Evolutionary conservation across 2,113 vertebrate species (phyloP).

Genomic region (Halichoeres trimaculatus): DNA sequence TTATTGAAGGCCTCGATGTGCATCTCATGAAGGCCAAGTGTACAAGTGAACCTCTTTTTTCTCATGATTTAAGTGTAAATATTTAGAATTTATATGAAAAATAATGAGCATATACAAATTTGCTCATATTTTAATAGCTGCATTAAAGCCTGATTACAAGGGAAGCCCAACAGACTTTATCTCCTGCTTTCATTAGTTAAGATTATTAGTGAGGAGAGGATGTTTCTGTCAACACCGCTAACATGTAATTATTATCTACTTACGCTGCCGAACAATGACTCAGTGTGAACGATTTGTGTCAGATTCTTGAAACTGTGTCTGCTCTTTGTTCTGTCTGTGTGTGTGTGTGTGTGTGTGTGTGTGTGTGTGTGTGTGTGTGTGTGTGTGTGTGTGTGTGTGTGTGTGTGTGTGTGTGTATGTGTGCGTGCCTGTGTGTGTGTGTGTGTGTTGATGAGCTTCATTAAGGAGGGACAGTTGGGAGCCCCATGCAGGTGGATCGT

Average conservation of each 20-base stretch:
- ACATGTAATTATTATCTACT: not conserved
- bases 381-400: not conserved
- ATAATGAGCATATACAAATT: not conserved
- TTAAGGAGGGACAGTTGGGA: slow-evolving; percentile 36
- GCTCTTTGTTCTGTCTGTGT: slow-evolving; percentile 17
- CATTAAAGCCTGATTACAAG: not conserved
- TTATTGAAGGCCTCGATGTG: no score
- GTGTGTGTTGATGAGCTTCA: slow-evolving; percentile 7
- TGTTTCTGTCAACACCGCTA: not conserved
- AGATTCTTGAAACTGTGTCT: slow-evolving; percentile 10
- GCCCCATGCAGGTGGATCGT: slow-evolving; percentile 66
- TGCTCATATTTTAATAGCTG: not conserved
- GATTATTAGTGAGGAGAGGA: not conserved
- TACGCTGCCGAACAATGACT: slow-evolving; percentile 8
- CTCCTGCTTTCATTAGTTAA: slow-evolving; percentile 1
- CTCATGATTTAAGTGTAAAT: not conserved
- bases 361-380: no score
- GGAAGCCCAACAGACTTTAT: not conserved
- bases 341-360: not conserved
- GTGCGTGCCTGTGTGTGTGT: no score
- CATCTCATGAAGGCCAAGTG: no score
- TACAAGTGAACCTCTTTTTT: not conserved
- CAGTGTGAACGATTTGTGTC: not conserved
- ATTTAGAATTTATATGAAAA: not conserved
- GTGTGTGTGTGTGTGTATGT: no score